These are phyloP conservation scores for rat (Rattus norvegicus) DNA, from an alignment of 2,113 vertebrate species.

Conservation along the genomic window DNA sequence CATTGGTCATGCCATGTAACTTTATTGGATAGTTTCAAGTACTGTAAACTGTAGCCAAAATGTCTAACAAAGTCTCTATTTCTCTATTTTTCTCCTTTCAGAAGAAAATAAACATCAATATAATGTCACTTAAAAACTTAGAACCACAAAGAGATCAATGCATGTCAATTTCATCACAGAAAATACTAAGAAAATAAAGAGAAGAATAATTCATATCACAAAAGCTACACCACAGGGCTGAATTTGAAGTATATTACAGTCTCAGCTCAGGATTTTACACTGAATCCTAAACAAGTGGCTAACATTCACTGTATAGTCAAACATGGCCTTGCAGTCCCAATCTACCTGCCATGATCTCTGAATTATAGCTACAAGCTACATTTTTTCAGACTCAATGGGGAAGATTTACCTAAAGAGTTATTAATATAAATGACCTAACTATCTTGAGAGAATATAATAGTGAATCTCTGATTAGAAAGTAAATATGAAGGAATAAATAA, in stretches of 20 bases:
- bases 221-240: not conserved
- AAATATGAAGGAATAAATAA: not conserved
- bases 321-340: not conserved
- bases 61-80: not conserved
- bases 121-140: not conserved
- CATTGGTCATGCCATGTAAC: not conserved
- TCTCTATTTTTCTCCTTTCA: not conserved
- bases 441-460: not conserved
- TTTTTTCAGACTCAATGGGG: no score
- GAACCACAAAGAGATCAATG: not conserved
- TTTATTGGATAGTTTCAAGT: not conserved
- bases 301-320: not conserved
- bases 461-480: not conserved
- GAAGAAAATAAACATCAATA: not conserved
- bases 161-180: not conserved
- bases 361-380: not conserved
- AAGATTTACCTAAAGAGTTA: not conserved
- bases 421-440: not conserved
- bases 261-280: no score
- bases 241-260: not conserved
- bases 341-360: no score
- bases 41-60: not conserved
- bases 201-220: not conserved
- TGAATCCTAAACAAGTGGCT: no score
- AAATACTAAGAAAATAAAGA: not conserved